Evolutionary conservation across 2,888 invertebrate genomes (phyloP).

Genomic region (Trissonchulus sp.): DNA sequence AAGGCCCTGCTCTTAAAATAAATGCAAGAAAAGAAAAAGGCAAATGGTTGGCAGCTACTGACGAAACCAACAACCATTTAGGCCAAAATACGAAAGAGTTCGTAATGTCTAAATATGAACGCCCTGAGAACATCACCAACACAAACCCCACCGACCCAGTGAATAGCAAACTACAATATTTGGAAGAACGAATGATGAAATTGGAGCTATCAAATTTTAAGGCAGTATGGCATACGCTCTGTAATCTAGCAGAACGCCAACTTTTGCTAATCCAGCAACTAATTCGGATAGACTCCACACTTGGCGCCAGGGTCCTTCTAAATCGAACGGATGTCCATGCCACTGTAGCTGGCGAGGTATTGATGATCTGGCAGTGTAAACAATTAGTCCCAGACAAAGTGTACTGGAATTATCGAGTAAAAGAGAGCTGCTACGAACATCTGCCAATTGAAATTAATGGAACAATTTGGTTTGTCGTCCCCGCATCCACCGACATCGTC

Average conservation of each 20-base stretch:
- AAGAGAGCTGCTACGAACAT: conserved; percentile 19
- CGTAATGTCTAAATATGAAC: too few relatives aligned
- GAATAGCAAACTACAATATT: background rate
- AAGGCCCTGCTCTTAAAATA: background rate
- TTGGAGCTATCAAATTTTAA: background rate
- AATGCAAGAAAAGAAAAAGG: too few relatives aligned
- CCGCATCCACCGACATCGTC: background rate
- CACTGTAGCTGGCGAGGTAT: conserved; percentile 20
- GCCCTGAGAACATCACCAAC: too few relatives aligned
- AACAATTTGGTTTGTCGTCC: conserved; percentile 4
- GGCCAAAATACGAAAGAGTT: too few relatives aligned
- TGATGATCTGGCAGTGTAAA: conserved; percentile 22
- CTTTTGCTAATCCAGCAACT: conserved; percentile 14
- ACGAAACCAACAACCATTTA: too few relatives aligned
- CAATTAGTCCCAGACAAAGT: background rate
- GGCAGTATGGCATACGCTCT: conserved; percentile 3
- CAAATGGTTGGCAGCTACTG: too few relatives aligned
- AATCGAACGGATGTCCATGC: conserved; percentile 18
- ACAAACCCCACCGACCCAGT: background rate
- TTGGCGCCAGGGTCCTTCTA: background rate
- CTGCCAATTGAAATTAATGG: background rate
- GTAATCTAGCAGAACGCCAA: background rate
- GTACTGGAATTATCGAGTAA: conserved; percentile 19
- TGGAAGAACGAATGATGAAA: background rate
- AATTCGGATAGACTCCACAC: conserved; percentile 14